Percentiles rank a stretch among this genome's conserved stretches.
Evolutionary conservation across 2,113 vertebrate species (phyloP).

Genomic region (Phaetusa simplex): DNA sequence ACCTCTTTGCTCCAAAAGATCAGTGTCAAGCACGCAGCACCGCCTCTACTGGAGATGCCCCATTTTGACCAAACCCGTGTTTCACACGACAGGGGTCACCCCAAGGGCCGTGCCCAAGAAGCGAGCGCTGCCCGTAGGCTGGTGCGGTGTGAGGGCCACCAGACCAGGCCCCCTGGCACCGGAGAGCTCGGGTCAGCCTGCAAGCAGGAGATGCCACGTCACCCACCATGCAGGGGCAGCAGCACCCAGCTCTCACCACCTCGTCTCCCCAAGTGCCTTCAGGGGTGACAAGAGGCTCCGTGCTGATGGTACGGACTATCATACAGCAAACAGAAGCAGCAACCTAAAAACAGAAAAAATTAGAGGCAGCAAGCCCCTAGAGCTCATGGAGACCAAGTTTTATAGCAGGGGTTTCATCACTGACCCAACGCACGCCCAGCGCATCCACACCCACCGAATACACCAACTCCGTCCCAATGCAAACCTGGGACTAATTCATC

Average conservation of each 20-base stretch:
- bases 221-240: rapidly evolving
- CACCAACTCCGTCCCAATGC: neutral
- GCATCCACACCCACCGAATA: neutral
- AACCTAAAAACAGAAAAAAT: neutral
- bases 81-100: neutral
- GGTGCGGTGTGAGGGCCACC: rapidly evolving
- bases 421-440: rapidly evolving
- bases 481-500: neutral
- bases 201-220: rapidly evolving
- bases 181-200: neutral
- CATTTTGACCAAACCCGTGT: rapidly evolving
- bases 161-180: rapidly evolving
- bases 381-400: rapidly evolving
- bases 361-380: neutral
- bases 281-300: neutral
- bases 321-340: neutral
- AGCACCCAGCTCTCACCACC: neutral
- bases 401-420: neutral
- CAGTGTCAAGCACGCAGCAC: rapidly evolving
- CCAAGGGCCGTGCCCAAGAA: neutral
- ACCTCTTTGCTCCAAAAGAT: neutral
- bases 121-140: rapidly evolving
- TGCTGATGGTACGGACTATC: rapidly evolving
- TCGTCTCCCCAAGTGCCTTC: no score
- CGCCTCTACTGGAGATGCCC: neutral